Evolutionary conservation across 2,797 vertebrate species (phyloP), one percentile per base, ranked within the genome.

Genomic region (Paratrypauchen microcephalus): DNA sequence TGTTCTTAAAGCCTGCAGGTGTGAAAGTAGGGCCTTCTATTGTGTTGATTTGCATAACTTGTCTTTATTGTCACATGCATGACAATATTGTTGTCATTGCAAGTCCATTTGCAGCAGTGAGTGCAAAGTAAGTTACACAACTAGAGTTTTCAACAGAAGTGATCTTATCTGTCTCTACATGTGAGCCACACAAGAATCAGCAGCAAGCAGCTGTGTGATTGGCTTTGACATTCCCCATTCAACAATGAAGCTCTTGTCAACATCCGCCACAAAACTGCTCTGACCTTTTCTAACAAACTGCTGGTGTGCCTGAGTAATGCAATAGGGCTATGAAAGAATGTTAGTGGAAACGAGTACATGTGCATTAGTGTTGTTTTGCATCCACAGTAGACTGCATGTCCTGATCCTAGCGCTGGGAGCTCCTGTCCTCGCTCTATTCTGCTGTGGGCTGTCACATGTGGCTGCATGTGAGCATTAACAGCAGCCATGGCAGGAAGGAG

Each of bases 391-490:
- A 60, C 28, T 16, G 64, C 28, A 56, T 77, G 60, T 55, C 66
- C 71, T 77, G 71, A 71, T 63, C 76, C 75, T 4, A 70, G 76
- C 75, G 73, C 78, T 66, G 69, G 80, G 72, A 82, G 84, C 85
- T 81, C 70, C 75, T 72, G 83, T 68, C 48, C 74, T 64, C 54
- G 63, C 68, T 2, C 67, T 66, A 72, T 66, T 76, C 68, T 70
- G 79, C 62, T 75, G 80, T 48, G 78, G 82, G 67, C 75, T 73
- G 83, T 89, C 91, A 92, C 91, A 91, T 92, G 91, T 79, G 81
- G 70, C 75, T 86, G 86, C 90, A 91, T 91, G 91, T 91, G 91
- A 92, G 88, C 73, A 62, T 60, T 76, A 78, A 41, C 74, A 81
- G 75, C 75, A 80, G 81, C 83, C 73, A 64, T 30, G 56, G 78